phyloP scores from a whole-genome alignment of 2,113 vertebrate genomes.

The Odontophorus gujanensis region DNA sequence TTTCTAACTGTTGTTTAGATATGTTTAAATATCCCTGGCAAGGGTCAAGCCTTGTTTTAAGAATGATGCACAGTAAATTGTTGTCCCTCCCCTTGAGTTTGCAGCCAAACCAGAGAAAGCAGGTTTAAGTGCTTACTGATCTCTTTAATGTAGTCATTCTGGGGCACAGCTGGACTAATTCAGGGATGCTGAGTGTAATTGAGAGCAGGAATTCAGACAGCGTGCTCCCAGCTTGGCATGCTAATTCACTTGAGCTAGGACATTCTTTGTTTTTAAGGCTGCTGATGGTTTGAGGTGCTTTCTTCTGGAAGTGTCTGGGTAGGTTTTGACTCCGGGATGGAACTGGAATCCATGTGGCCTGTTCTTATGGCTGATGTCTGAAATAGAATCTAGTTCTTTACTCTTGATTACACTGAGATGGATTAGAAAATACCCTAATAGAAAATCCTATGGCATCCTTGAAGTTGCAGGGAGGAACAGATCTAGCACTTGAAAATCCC shows the following conservation, averaged over 20 bases:
- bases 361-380: background rate
- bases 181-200: background rate
- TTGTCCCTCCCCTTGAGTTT: fast-evolving
- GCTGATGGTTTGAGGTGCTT: background rate
- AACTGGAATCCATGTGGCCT: background rate
- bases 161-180: conserved; percentile 9
- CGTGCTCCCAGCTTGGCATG: background rate
- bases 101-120: background rate
- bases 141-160: background rate
- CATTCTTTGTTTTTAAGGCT: background rate
- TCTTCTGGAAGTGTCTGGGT: background rate
- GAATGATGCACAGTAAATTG: background rate
- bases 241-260: background rate
- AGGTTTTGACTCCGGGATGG: conserved; percentile 26
- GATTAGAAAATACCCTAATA: fast-evolving
- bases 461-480: background rate
- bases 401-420: background rate
- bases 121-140: background rate
- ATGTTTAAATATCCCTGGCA: background rate
- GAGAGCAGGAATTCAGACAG: background rate
- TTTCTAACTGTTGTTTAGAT: background rate
- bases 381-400: background rate
- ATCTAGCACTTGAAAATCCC: background rate
- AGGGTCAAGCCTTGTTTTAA: background rate
- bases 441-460: background rate